Base-by-base conservation (phyloP, 2,797 vertebrate genomes). In the Paramormyrops hopkinsi region DNA sequence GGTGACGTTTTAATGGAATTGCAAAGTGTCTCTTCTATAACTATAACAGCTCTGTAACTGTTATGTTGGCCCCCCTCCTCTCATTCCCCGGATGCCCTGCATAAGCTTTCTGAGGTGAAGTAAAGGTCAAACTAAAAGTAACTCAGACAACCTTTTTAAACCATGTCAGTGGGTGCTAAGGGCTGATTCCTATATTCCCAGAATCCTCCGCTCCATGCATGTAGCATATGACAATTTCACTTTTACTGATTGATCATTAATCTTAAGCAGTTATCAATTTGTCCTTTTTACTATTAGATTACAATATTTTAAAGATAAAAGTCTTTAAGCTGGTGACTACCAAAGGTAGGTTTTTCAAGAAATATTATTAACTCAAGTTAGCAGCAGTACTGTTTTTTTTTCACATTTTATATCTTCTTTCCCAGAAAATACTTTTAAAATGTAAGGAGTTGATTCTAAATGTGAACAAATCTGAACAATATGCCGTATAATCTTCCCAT, bases 31-130 rank as follows among this genome's bases (percentile, higher is more conserved):
- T 85, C 29, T 33, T 4, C 54, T 86, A 29, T 33, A 69, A 69
- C 29, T 29, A 29, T 69, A 14, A 69, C 17, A 37, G 44, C 14
- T 48, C n/a, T 62, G n/a, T 25, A 85, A 17, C 56, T 51, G 88
- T 9, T 19, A 51, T 51, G 12, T 8, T 44, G 7, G 22, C 3
- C 25, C 37, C 12, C 33, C 46, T 3, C 50, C 48, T 44, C 62
- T 41, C 62, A 76, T 87, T 59, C 48, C 51, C 50, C 50, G 2
- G 14, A 86, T 86, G 29, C 37, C 51, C 11, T 92, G 90, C 88
- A 94, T 93, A 94, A 95, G 94, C 93, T 94, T 94, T 94, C 89
- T 91, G 92, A 94, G 92, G 92, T 92, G 93, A 95, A 89, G 91
- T 92, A 96, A 96, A 96, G 94, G 94, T 95, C 94, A 91, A 89